Evolutionary conservation across 2,113 vertebrate genomes (phyloP).

Genomic region (Nanorana parkeri): DNA sequence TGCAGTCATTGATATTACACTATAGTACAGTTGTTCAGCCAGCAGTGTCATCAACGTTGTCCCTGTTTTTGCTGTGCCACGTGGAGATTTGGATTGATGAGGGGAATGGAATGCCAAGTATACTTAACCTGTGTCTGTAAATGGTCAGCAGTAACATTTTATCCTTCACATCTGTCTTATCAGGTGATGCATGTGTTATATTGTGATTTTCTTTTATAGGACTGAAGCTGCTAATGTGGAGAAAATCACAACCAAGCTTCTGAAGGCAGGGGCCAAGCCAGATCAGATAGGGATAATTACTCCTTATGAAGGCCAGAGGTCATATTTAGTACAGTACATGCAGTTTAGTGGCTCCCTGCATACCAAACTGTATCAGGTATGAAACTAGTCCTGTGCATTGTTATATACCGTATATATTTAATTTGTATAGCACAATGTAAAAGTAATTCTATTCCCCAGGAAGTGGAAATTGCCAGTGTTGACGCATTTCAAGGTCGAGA

Average conservation of each 20-base stretch:
- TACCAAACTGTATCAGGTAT: constrained; percentile 98
- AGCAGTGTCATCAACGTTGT: too few species aligned
- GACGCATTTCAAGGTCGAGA: constrained; percentile 97
- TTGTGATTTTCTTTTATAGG: constrained; percentile 65
- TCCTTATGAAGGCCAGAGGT: constrained; percentile 94
- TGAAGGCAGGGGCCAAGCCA: constrained; percentile 95
- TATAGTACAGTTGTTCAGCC: too few species aligned
- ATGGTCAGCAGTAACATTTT: too few species aligned
- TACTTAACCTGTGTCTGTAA: too few species aligned
- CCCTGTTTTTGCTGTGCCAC: too few species aligned
- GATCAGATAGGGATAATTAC: constrained; percentile 99
- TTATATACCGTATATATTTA: neutral
- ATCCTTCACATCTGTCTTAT: too few species aligned
- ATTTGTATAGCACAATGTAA: too few species aligned
- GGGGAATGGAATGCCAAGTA: too few species aligned
- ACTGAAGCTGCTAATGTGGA: constrained; percentile 97
- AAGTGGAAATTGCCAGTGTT: constrained; percentile 98
- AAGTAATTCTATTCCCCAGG: constrained; percentile 69
- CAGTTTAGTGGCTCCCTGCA: constrained; percentile 98
- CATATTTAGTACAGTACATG: constrained; percentile 99
- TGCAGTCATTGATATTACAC: too few species aligned
- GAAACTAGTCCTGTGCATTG: neutral
- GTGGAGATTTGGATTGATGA: too few species aligned
- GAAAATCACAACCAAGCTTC: constrained; percentile 95
- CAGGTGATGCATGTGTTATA: too few species aligned